phyloP scores from a whole-genome alignment of 37 sponge, comb jelly and placozoan species.

The Lycopodina hypogea region DNA sequence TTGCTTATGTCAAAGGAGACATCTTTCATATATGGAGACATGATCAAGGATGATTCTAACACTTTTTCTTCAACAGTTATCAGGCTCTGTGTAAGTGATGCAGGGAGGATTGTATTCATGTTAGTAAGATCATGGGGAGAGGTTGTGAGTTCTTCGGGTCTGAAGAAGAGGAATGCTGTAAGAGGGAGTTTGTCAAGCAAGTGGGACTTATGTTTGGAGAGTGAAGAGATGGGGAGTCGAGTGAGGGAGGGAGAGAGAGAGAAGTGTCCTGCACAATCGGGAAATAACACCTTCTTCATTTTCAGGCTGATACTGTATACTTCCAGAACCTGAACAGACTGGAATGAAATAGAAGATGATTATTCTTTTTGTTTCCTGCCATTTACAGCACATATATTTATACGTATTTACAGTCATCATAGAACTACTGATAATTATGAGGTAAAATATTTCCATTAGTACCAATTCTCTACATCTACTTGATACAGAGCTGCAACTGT shows the following conservation, averaged over 20 bases:
- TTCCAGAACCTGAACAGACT: neutral
- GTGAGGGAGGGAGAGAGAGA: constrained; percentile 4
- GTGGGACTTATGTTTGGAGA: neutral
- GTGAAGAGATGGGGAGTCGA: neutral
- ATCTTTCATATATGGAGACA: neutral
- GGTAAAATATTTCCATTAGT: no score
- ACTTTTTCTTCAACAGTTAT: neutral
- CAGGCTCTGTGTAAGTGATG: neutral
- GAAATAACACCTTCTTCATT: neutral
- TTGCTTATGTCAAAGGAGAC: neutral
- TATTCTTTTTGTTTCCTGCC: no score
- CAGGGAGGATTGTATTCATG: neutral
- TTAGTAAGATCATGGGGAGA: neutral
- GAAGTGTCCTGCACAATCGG: constrained; percentile 19
- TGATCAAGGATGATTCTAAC: constrained; percentile 6
- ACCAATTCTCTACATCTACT: no score
- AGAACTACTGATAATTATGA: no score
- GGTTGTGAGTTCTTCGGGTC: neutral
- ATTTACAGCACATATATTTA: no score
- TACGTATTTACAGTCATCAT: no score
- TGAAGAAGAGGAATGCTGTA: neutral
- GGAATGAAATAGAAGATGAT: neutral
- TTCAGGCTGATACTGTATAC: neutral
- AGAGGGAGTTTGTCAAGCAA: neutral
- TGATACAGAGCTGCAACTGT: no score